Evolutionary conservation across 2,797 vertebrate genomes (phyloP).

Genomic region (Ctenopoma kingsleyae): DNA sequence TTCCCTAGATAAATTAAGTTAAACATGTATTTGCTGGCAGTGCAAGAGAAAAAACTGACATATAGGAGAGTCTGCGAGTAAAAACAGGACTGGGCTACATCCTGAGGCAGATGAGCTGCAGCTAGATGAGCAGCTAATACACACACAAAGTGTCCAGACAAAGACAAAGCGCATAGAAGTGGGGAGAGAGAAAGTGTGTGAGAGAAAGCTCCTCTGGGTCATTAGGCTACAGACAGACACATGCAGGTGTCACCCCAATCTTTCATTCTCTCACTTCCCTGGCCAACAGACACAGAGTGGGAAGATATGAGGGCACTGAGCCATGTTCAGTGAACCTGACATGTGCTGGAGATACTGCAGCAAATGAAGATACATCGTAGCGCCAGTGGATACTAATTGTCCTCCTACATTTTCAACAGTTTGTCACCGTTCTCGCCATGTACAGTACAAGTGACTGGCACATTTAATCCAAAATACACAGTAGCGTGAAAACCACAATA

Average conservation of each 20-base stretch:
- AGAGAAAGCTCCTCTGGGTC: constrained; percentile 67
- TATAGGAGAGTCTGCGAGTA: constrained; percentile 31
- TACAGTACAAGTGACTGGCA: constrained; percentile 64
- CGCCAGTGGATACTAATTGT: constrained; percentile 71
- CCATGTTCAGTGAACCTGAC: constrained; percentile 72
- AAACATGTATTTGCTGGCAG: constrained; percentile 46
- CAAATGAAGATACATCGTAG: constrained; percentile 80
- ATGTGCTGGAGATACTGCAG: constrained; percentile 64
- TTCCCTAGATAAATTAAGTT: constrained; percentile 56
- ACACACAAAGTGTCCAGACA: constrained; percentile 30
- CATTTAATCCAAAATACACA: constrained; percentile 49
- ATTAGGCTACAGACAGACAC: constrained; percentile 77
- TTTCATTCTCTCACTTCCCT: constrained; percentile 66
- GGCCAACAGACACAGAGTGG: constrained; percentile 50
- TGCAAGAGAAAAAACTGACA: constrained; percentile 36
- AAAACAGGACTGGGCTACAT: constrained; percentile 42
- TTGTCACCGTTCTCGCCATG: constrained; percentile 44
- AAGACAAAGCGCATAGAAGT: constrained; percentile 49
- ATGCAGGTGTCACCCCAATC: constrained; percentile 71
- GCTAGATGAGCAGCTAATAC: constrained; percentile 45
- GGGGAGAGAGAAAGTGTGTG: constrained; percentile 25
- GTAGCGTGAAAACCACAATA: constrained; percentile 21
- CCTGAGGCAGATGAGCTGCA: constrained; percentile 35
- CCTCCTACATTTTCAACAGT: constrained; percentile 61
- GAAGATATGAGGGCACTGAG: constrained; percentile 56